Evolutionary conservation across 2,888 invertebrate genomes (phyloP).

Genomic region (Caenorhabditis sp.): DNA sequence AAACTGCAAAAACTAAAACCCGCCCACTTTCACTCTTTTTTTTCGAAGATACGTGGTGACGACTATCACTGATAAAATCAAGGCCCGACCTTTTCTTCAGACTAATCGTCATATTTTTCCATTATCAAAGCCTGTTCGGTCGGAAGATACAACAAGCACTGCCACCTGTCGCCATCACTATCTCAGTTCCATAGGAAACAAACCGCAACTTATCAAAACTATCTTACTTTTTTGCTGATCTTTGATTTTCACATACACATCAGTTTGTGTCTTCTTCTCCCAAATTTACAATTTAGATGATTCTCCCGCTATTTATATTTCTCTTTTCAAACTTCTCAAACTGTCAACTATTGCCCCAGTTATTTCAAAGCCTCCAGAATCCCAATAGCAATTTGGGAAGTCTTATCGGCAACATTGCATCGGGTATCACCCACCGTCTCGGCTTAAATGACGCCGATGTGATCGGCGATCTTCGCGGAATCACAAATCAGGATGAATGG

Average conservation of each 20-base stretch:
- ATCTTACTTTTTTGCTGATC: background rate
- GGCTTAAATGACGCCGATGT: constrained; percentile 34
- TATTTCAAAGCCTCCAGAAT: background rate
- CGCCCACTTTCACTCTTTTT: no score
- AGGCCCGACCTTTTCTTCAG: background rate
- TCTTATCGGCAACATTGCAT: constrained; percentile 26
- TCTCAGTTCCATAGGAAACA: no score
- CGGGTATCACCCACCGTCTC: constrained; percentile 18
- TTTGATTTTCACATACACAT: background rate
- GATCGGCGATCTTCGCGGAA: constrained; percentile 28
- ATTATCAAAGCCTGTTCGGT: constrained; percentile 23
- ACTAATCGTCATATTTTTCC: constrained; percentile 27
- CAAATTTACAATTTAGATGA: background rate
- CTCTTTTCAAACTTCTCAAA: background rate
- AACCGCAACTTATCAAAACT: no score
- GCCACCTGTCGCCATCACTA: background rate
- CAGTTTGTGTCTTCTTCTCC: background rate
- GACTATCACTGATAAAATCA: no score
- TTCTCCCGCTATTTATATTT: constrained; percentile 1
- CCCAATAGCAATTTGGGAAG: constrained; percentile 7
- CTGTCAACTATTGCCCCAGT: background rate
- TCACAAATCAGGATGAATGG: constrained; percentile 32
- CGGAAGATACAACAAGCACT: constrained; percentile 8
- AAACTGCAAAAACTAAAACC: no score
- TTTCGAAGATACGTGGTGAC: no score